These are phyloP conservation scores for Pycnomerus fuliginosus DNA, from an alignment of 2,888 invertebrate genomes.

Conservation along the genomic window DNA sequence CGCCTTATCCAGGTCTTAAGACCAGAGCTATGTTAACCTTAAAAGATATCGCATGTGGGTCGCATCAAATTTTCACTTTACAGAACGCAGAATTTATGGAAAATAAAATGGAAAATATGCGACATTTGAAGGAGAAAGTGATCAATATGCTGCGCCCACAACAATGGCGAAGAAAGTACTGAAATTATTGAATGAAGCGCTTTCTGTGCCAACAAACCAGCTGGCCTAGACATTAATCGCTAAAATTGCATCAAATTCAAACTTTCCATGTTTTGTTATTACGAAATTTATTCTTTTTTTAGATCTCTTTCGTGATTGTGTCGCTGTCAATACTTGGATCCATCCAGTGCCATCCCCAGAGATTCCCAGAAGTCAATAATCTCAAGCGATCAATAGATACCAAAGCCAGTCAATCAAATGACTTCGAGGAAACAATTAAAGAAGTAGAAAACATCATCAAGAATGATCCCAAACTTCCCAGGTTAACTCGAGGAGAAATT, in stretches of 20 bases:
- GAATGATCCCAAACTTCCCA: conserved; percentile 62
- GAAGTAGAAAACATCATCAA: conserved; percentile 67
- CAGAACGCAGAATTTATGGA: neutral
- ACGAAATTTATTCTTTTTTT: neutral
- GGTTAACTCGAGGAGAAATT: conserved; percentile 65
- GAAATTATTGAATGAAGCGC: neutral
- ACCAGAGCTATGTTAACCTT: conserved; percentile 10
- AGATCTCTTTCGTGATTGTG: too few relatives aligned
- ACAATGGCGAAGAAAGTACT: conserved; percentile 4
- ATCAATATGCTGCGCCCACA: neutral
- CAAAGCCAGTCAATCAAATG: too few relatives aligned
- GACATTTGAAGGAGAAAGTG: conserved; percentile 11
- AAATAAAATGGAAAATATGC: neutral
- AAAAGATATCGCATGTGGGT: conserved; percentile 12
- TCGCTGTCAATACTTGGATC: too few relatives aligned
- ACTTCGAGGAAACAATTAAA: conserved; percentile 64
- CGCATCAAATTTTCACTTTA: conserved; percentile 1
- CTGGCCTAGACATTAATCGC: conserved; percentile 16
- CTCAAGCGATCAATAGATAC: conserved; percentile 18
- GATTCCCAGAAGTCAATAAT: conserved; percentile 29
- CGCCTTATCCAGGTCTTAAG: conserved; percentile 4
- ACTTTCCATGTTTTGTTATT: too few relatives aligned
- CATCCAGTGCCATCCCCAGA: too few relatives aligned
- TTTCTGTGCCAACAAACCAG: conserved; percentile 9
- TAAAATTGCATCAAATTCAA: neutral